Conservation (phyloP, 35 echinoderm and acorn worm species). For the Strongylocentrotus purpuratus region DNA sequence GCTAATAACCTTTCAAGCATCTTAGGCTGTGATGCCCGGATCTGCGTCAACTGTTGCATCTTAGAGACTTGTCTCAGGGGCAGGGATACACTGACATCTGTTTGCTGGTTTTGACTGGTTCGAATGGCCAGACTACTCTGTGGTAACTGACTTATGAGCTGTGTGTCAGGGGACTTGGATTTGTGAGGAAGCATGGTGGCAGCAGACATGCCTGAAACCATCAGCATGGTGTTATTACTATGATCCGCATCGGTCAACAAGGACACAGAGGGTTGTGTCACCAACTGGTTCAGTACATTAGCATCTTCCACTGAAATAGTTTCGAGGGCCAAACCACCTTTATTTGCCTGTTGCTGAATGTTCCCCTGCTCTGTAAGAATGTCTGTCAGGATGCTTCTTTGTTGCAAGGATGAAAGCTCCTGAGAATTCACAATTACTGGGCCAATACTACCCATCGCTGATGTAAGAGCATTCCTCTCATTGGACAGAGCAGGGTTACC, state of each 20-base stretch:
- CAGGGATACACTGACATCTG: neutral
- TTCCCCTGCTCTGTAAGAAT: neutral
- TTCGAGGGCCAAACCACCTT: neutral
- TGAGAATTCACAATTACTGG: neutral
- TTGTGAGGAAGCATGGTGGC: slow-evolving; percentile 65
- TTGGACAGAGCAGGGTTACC: neutral
- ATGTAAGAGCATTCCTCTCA: neutral
- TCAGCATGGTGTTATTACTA: slow-evolving; percentile 54
- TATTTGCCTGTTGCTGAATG: neutral
- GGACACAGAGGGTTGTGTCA: slow-evolving; percentile 10
- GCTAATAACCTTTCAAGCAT: slow-evolving; percentile 35
- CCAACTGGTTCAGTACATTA: neutral
- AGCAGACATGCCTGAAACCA: slow-evolving; percentile 70
- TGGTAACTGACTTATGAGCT: neutral
- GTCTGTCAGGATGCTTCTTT: neutral
- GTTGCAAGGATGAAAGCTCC: neutral
- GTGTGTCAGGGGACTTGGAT: slow-evolving; percentile 31
- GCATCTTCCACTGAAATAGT: neutral
- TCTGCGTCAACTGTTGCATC: neutral
- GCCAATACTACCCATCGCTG: neutral
- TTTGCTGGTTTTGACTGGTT: neutral
- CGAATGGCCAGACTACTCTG: neutral
- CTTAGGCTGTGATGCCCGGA: neutral
- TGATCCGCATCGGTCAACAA: neutral
- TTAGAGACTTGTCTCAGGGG: neutral